Evolutionary conservation across 1,140 invertebrate genomes (phyloP).

Genomic region (Antheraea pernyi): DNA sequence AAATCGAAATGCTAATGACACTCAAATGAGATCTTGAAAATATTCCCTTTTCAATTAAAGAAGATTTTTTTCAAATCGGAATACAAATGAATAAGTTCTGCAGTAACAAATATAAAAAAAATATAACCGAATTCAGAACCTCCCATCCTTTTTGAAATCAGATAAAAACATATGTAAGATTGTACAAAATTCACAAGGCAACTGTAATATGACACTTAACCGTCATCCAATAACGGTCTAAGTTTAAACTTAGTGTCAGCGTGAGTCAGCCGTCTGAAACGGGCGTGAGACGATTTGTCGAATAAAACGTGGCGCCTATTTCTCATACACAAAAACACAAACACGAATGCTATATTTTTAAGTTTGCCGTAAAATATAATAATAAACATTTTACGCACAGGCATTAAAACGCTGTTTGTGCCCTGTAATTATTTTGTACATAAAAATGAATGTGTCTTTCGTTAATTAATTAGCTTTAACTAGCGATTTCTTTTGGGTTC

Average conservation of each 20-base stretch:
- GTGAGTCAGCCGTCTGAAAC: constrained; percentile 1
- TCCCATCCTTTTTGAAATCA: too few species aligned
- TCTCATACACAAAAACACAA: neutral
- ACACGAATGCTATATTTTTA: neutral
- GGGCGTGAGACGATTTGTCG: neutral
- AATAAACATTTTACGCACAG: neutral
- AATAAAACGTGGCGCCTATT: neutral
- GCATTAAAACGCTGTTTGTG: neutral
- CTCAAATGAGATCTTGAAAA: too few species aligned
- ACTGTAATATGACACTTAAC: neutral
- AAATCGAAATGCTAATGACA: too few species aligned
- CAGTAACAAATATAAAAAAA: too few species aligned
- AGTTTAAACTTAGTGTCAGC: constrained; percentile 10
- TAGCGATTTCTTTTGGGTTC: neutral
- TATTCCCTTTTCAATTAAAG: too few species aligned
- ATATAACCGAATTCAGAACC: too few species aligned
- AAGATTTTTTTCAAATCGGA: too few species aligned
- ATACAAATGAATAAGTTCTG: too few species aligned
- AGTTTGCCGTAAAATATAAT: neutral
- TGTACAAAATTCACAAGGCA: neutral
- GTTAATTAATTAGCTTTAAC: neutral
- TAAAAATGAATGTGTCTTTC: neutral
- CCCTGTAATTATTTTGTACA: neutral
- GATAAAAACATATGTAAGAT: too few species aligned
- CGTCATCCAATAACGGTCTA: constrained; percentile 6